Evolutionary conservation across 1,140 invertebrate genomes (phyloP).

Genomic region (Rhyacophila brunnea): DNA sequence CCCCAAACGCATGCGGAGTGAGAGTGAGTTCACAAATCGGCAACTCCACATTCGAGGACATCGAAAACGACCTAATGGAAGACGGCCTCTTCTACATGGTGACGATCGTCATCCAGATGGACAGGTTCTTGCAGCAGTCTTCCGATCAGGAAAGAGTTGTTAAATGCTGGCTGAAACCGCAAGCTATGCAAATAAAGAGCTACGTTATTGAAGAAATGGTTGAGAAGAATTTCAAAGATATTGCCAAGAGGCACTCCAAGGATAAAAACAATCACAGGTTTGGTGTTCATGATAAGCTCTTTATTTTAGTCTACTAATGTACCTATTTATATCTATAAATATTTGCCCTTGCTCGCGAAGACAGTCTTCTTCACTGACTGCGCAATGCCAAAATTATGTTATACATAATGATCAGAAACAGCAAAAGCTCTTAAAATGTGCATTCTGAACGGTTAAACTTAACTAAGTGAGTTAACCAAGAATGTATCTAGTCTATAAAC

Average conservation of each 20-base stretch:
- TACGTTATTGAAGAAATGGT: conserved; percentile 49
- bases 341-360: no score
- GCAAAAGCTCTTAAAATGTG: no score
- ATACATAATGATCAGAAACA: no score
- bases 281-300: no score
- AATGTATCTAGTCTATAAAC: no score
- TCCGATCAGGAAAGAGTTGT: conserved; percentile 64
- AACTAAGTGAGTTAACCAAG: no score
- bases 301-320: no score
- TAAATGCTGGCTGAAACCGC: conserved; percentile 52
- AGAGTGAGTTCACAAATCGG: conserved; percentile 52
- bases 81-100: conserved; percentile 60
- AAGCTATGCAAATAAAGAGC: conserved; percentile 50
- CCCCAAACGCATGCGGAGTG: conserved; percentile 66
- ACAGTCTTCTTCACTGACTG: no score
- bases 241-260: conserved; percentile 24
- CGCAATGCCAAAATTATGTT: no score
- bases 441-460: no score
- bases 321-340: no score
- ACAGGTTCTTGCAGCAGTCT: conserved; percentile 66
- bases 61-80: conserved; percentile 48
- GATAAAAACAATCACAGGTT: conserved; percentile 13
- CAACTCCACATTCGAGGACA: conserved; percentile 35
- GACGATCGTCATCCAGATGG: conserved; percentile 68
- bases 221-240: conserved; percentile 45